Base-by-base conservation (phyloP, 2,888 invertebrate genomes). In the Caenorhabditis sp. region DNA sequence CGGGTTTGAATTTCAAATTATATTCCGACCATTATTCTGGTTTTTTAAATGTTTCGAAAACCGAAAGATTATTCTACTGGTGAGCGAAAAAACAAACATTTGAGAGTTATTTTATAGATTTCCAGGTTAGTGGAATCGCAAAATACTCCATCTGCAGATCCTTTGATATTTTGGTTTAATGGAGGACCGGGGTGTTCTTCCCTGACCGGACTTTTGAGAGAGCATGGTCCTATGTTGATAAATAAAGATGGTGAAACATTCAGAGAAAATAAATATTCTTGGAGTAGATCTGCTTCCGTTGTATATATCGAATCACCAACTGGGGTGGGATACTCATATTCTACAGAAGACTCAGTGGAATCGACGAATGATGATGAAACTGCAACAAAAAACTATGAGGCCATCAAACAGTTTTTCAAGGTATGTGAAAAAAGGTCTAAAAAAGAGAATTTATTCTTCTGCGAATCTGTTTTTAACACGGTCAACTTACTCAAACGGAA, bases 271-370 rank as follows among this genome's bases (percentile, higher is more conserved):
- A 80, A 78, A 26, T 86, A 83, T 65, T 70, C 85, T 14, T 88
- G 88, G 88, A 88, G 89, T 72, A 88, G 85, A 73, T 70, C 88
- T 20, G 89, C 90, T 10, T 90, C 90, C 71, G 89, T 90, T 71
- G 78, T 90, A 63, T 91, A 89, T 80, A 80, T 90, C 70, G 90
- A 91, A 80, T 88, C 90, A 0, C 90, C 90, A 17, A n/a, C 90
- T 26, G 90, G 90, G 56, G 90, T 91, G 53, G 90, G 90, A 4
- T 90, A 88, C 80, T 90, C 90, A 0, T 90, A 90, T 81, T 84
- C 89, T 20, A 84, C 84, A n/a, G n/a, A n/a, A 25, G 89, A 89
- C 78, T 87, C 88, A 59, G 88, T 89, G 63, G 89, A 89, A 80
- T 87, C 83, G 25, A 80, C 83, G 27, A 79, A 83, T 58, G 84